Base-by-base conservation (phyloP, 2,888 invertebrate species). In the Papilio demoleus region DNA sequence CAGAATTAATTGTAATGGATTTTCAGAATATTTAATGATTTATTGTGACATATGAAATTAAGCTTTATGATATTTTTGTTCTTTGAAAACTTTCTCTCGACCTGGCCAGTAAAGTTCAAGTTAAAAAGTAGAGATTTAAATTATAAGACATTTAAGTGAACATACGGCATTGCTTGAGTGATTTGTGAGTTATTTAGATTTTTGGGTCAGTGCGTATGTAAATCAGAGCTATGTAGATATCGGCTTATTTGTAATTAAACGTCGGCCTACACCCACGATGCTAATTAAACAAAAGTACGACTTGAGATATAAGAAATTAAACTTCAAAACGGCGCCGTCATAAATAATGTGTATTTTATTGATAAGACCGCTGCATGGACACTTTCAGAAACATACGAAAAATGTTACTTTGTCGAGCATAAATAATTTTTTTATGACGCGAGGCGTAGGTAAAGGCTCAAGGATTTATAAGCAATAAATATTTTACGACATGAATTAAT, bases 381-480 rank as follows among this genome's bases (percentile, higher is more conserved):
- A 88, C 87, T 89, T 88, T 88, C 81, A 82, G 87, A 85, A 87
- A 89, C 82, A 88, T 90, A 91, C 88, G 90, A 92, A 92, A 90
- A 90, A 90, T 90, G 87, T 88, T 90, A 92, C 92, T 85, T 92
- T 90, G 89, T 92, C 87, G 82, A 83, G 84, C 91, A 92, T 92
- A 92, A 92, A 92, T 92, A 90, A 92, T 92, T 87, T 92, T 92
- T 92, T 92, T 92, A 92, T 92, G 92, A 92, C 88, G 90, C 87
- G 88, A 88, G 88, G 88, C 92, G 92, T 92, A 91, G 90, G 92
- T 89, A 92, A 90, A 89, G 89, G 88, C 89, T 90, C 91, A 92
- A 92, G 92, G 92, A 92, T 92, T 92, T 92, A 92, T 92, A 92
- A 87, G 92, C 75, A 88, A 91, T 92, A 92, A 92, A 92, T 92